Base-by-base conservation (phyloP, 2,888 invertebrate species). In the Machimus rusticus region DNA sequence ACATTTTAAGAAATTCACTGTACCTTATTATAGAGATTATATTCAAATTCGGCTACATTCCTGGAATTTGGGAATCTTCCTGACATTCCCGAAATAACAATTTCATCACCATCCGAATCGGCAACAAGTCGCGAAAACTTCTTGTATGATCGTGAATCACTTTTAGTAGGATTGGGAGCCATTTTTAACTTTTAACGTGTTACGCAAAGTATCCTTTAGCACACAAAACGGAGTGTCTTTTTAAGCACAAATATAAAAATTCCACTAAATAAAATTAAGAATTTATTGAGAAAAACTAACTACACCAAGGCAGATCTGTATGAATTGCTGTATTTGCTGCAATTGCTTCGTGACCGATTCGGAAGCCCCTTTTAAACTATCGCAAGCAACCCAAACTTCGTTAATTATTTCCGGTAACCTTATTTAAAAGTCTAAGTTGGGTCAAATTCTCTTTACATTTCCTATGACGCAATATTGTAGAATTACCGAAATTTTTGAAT, bases 61-160 rank as follows among this genome's bases (percentile, higher is more conserved):
- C 94, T 93, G 0, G 95, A 95, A 90, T 94, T 95, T 1, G 96
- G 96, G 90, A 95, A 95, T 88, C 95, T 91, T 31, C 95, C 95
- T 0, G 94, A 91, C 90, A 95, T 94, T 39, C 95, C 95, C 85
- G 93, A 93, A 79, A 95, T 94, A 14, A 95, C 94, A 87, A 95
- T 92, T 89, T 94, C 93, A 89, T 94, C 94, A 2, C 92, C 94
- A 81, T 92, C 91, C 28, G 92, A 90, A 19, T 92, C 92, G 1
- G 92, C 91, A 87, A 87, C 90, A n/a, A 90, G 87, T 88, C 92
- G 89, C 0, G 92, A 91, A 87, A 89, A 90, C 88, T 91, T 91
- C 4, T 66, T 66, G 34, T 90, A 90, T 57, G 90, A 90, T 6
- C 88, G n/a, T 31, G 88, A 77, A 74, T 79, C 28, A 55, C 57